Evolutionary conservation across 1,140 invertebrate genomes (phyloP), one percentile per base, ranked within the genome.

Genomic region (Eubasilissa regina): DNA sequence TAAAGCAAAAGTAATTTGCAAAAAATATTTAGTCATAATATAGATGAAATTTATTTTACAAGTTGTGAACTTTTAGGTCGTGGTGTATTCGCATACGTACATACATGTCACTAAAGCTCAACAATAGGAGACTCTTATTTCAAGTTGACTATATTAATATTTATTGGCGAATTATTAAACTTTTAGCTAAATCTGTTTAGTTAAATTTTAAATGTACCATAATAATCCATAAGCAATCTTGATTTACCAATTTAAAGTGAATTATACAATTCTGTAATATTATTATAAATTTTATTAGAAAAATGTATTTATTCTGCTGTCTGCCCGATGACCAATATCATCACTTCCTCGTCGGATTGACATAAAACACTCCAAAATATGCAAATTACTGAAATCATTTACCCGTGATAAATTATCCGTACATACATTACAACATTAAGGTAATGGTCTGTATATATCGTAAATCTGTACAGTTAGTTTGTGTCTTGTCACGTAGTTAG

Each of bases 21-120:
- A 35, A 35, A 64, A 64, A 64, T 64, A 43, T 44, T 10, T 64
- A 64, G 60, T 64, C 60, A 64, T 64, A 43, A 25, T 64, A 35
- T 64, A 64, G 60, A 21, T 43, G 60, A 64, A 64, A 25, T 64
- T 19, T 64, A 64, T 35, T 15, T 62, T 62, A 25, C 35, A 64
- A 13, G n/a, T 25, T 64, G 17, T 10, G 17, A 17, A 64, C 19
- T 43, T 13, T 43, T n/a, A 35, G 35, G 60, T 64, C 35, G 60
- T 64, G 35, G 35, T 58, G n/a, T 64, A 35, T 35, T 62, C 13
- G 17, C 17, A 64, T 64, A 11, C n/a, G 19, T 25, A 64, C 35
- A 64, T 4, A 60, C 0, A 19, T 60, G 60, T 64, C 35, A 43
- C 8, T 64, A 25, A 11, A 64, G 60, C 60, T 64, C 60, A 64